Conservation (phyloP, 2,888 invertebrate species). For the Notodonta ziczac region DNA sequence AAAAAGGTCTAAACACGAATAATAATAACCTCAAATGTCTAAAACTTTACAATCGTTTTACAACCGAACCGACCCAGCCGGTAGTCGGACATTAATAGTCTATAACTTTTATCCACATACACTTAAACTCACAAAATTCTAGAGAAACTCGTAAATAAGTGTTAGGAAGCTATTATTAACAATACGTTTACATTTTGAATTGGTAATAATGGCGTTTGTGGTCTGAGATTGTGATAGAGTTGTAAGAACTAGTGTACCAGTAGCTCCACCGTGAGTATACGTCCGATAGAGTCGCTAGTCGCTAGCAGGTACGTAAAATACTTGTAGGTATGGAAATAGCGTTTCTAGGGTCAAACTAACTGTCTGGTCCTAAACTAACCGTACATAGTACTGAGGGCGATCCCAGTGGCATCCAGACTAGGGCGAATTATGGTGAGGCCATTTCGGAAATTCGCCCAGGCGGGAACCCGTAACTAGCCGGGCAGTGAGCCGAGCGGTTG, state of each 20-base stretch:
- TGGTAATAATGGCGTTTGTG: background rate
- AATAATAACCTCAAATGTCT: constrained; percentile 8
- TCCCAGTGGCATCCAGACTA: no score
- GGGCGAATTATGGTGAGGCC: no score
- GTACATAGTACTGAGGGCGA: no score
- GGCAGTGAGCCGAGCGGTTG: no score
- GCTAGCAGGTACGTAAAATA: no score
- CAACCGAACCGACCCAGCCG: background rate
- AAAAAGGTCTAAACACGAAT: background rate
- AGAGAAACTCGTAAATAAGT: constrained; percentile 3
- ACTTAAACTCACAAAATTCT: constrained; percentile 4
- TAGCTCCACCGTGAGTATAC: no score
- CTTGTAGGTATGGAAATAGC: no score
- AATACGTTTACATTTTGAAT: constrained; percentile 4
- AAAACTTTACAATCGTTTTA: background rate
- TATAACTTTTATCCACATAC: constrained; percentile 4
- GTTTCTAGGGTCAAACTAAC: no score
- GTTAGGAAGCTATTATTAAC: constrained; percentile 4
- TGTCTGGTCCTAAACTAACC: no score
- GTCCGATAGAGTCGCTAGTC: no score
- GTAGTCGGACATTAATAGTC: constrained; percentile 4
- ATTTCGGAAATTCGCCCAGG: no score
- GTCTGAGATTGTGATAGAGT: background rate
- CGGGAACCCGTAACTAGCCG: no score
- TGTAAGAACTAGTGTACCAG: background rate